Conservation (phyloP, 1,140 invertebrate species). For the Spodoptera frugiperda region DNA sequence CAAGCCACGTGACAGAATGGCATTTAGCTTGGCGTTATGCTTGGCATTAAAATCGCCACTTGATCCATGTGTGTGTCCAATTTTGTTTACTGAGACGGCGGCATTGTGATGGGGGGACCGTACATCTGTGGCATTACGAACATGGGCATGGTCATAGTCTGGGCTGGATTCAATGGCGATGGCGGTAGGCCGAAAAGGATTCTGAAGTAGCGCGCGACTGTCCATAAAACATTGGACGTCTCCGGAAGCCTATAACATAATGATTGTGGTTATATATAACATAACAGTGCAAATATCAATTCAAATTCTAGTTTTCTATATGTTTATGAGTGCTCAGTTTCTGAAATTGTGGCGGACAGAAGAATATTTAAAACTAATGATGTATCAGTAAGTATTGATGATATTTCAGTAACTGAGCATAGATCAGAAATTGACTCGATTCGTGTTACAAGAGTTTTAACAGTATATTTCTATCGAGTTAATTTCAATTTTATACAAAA, state of each 20-base stretch:
- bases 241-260: slow-evolving; percentile 75
- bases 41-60: slow-evolving; percentile 67
- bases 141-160: slow-evolving; percentile 79
- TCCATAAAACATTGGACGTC: slow-evolving; percentile 84
- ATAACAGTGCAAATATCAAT: slow-evolving; percentile 71
- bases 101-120: slow-evolving; percentile 65
- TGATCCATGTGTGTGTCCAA: slow-evolving; percentile 79
- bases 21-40: slow-evolving; percentile 75
- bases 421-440: slow-evolving; percentile 17
- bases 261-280: slow-evolving; percentile 40
- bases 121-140: slow-evolving; percentile 78
- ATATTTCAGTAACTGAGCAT: slow-evolving; percentile 23
- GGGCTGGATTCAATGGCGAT: slow-evolving; percentile 70
- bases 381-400: too few species aligned
- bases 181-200: slow-evolving; percentile 79
- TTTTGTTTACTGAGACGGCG: slow-evolving; percentile 71
- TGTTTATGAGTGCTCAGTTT: neutral
- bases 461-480: neutral
- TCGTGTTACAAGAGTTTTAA: neutral
- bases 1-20: slow-evolving; percentile 80
- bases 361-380: neutral
- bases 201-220: slow-evolving; percentile 84
- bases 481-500: neutral
- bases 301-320: slow-evolving; percentile 52
- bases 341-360: neutral